Conservation (phyloP, 2,888 invertebrate species). For the Ganaspis brasiliensis region DNA sequence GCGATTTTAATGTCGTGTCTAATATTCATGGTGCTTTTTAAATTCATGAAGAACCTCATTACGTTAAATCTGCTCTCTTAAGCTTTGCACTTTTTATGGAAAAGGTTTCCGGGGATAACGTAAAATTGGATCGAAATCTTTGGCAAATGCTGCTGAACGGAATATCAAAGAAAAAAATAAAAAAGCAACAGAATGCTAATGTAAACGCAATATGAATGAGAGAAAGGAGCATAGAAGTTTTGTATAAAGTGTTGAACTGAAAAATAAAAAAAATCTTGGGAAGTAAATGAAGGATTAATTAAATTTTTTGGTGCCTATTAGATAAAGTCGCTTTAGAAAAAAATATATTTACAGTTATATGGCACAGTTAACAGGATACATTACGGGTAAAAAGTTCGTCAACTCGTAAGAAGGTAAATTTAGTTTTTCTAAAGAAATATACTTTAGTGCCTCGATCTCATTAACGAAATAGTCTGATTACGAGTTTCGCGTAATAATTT, state of each 20-base stretch:
- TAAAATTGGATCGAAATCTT: constrained; percentile 13
- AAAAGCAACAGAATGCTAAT: neutral
- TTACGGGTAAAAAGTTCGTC: neutral
- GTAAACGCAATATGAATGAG: neutral
- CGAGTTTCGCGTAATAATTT: neutral
- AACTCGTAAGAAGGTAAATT: too few species aligned
- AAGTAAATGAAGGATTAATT: too few species aligned
- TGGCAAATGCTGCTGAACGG: neutral
- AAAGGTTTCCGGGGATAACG: neutral
- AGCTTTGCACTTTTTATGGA: neutral
- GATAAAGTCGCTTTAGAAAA: too few species aligned
- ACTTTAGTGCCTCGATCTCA: neutral
- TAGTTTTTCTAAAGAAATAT: neutral
- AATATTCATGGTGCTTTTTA: constrained; percentile 2
- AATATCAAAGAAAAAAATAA: neutral
- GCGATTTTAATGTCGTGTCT: constrained; percentile 1
- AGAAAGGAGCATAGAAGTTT: neutral
- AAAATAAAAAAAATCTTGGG: too few species aligned
- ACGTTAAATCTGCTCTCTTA: neutral
- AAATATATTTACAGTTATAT: too few species aligned
- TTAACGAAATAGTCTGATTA: neutral
- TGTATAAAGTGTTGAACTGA: neutral
- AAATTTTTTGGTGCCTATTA: too few species aligned
- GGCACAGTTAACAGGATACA: too few species aligned
- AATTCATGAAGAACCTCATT: constrained; percentile 7